Evolutionary conservation across 2,797 vertebrate species (phyloP), one percentile per base, ranked within the genome.

Genomic region (Cirrhinus mrigala): DNA sequence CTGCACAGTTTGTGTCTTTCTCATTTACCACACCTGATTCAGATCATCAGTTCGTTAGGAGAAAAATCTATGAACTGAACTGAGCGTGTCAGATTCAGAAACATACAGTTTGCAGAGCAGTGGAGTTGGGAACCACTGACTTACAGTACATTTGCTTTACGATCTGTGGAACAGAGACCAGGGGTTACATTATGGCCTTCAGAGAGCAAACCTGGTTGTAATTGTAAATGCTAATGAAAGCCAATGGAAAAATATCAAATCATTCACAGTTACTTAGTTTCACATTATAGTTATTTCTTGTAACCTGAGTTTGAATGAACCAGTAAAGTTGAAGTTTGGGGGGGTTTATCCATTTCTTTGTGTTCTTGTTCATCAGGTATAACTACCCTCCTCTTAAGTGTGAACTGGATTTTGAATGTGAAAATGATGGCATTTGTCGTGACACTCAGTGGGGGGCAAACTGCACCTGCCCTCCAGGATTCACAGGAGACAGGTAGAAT

Each of bases 381-480:
- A 93, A 92, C 0, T 95, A 95, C 87, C 95, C 96, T 14, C 96
- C 96, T 0, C 89, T 95, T 66, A 92, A 94, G 15, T 99, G 98
- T n/a, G 93, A 92, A 1, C 89, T 92, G 91, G 96, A 98, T 22
- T 84, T 96, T 85, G 94, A 92, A 58, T 99, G 98, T 90, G 91
- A 90, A 64, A 95, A 95, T 0, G 94, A 96, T 0, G 96, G 96
- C 0, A 80, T 90, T 16, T 99, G 98, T 87, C 54, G 85, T 54
- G 95, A 92, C 0, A 96, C 95, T 4, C 87, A 91, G 18, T 97
- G 93, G 96, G 96, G 96, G 18, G 96, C 96, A 46, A 98, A 98
- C 93, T 99, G 98, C 87, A 96, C 94, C 7, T 99, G 98, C 89
- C 91, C 88, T 80, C 93, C 95, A 0, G 97, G 96, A 15, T 97